Conservation (phyloP, 2,888 invertebrate species). For the Sylvicola cinctus region DNA sequence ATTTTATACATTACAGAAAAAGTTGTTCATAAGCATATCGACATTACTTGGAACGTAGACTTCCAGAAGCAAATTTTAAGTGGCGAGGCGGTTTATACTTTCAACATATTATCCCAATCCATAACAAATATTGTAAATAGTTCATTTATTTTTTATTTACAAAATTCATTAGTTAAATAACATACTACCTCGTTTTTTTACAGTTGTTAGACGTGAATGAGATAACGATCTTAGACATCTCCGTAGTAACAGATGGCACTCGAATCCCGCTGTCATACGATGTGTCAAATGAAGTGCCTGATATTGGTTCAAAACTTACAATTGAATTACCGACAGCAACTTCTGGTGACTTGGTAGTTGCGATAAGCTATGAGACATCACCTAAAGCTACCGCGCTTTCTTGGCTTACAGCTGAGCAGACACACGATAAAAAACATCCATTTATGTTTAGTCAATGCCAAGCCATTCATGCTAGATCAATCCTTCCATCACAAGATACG, state of each 20-base stretch:
- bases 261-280: constrained; percentile 34
- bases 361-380: constrained; percentile 55
- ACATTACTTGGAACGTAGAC: constrained; percentile 43
- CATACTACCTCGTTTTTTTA: too few species aligned
- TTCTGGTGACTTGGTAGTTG: constrained; percentile 17
- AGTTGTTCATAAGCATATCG: constrained; percentile 39
- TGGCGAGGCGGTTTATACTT: constrained; percentile 43
- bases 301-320: constrained; percentile 61
- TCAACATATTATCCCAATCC: constrained; percentile 23
- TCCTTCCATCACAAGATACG: constrained; percentile 83
- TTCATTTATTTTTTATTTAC: too few species aligned
- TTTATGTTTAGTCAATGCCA: constrained; percentile 73
- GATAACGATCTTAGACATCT: constrained; percentile 40
- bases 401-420: constrained; percentile 75
- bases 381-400: constrained; percentile 67
- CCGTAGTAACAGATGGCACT: constrained; percentile 24
- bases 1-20: constrained; percentile 31
- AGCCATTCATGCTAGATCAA: constrained; percentile 76
- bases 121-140: constrained; percentile 3
- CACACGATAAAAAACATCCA: constrained; percentile 67
- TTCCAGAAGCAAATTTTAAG: constrained; percentile 44
- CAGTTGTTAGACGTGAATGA: constrained; percentile 60
- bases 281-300: constrained; percentile 36
- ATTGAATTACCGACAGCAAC: constrained; percentile 36
- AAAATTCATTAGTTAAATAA: constrained; percentile 3